Evolutionary conservation across 2,797 vertebrate genomes (phyloP).

Genomic region (Buceros bicornis): DNA sequence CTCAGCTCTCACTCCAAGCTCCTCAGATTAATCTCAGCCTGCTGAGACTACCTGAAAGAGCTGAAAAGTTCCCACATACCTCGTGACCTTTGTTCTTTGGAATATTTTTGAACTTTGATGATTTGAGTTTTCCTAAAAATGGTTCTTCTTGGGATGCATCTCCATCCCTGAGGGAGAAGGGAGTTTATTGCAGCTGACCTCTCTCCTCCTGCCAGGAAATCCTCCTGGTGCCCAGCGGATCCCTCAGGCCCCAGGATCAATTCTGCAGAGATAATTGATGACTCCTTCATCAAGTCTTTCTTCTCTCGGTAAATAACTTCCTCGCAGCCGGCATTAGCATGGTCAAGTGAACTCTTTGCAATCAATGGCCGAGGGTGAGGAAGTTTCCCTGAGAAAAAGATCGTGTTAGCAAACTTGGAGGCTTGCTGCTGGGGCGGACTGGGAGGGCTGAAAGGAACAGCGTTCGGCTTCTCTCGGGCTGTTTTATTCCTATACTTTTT

Average conservation of each 20-base stretch:
- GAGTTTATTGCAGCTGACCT: not conserved
- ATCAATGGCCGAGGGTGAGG: conserved; percentile 3
- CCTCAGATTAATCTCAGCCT: not conserved
- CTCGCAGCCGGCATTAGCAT: not conserved
- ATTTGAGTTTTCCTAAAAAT: not conserved
- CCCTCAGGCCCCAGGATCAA: not conserved
- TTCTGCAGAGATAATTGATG: conserved; percentile 48
- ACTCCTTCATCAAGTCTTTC: conserved; percentile 24
- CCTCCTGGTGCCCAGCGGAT: not conserved
- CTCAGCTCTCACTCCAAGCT: not conserved
- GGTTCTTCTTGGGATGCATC: rapidly evolving
- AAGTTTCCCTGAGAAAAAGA: conserved; percentile 38
- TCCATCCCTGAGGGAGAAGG: not conserved
- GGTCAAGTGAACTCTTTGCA: conserved; percentile 43
- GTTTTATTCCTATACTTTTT: conserved; percentile 56
- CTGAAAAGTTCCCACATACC: not conserved
- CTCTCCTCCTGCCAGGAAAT: not conserved
- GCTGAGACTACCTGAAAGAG: not conserved
- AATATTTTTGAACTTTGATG: not conserved
- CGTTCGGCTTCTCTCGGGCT: not conserved
- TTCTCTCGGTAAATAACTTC: conserved; percentile 30
- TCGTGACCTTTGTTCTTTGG: not conserved
- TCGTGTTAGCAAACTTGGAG: conserved; percentile 61
- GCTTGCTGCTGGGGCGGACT: conserved; percentile 25
- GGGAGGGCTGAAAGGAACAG: conserved; percentile 25